Conservation (phyloP, 2,797 vertebrate species). For the Spheniscus humboldti region DNA sequence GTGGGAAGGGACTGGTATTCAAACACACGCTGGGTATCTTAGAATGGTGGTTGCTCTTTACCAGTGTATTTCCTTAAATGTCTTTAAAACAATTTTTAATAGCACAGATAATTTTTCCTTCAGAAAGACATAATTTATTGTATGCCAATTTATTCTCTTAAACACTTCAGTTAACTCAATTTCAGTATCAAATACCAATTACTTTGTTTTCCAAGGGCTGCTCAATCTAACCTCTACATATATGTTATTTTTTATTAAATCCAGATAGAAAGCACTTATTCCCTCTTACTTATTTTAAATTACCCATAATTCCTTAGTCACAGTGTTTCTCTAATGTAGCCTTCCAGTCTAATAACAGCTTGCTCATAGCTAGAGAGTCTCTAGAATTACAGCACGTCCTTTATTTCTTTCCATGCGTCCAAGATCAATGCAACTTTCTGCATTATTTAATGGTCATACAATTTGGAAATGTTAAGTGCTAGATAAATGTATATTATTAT, state of each 20-base stretch:
- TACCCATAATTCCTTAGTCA: neutral
- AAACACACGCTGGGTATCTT: neutral
- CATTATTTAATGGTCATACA: neutral
- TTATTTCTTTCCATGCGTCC: neutral
- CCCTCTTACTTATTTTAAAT: neutral
- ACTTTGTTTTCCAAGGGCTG: neutral
- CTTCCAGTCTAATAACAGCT: neutral
- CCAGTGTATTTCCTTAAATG: neutral
- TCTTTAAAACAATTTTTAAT: neutral
- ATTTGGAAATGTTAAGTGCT: neutral
- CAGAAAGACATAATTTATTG: neutral
- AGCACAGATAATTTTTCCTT: neutral
- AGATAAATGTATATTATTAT: neutral
- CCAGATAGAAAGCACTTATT: neutral
- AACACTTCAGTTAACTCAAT: neutral
- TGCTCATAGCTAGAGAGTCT: neutral
- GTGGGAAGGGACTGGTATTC: no score
- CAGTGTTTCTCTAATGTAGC: neutral
- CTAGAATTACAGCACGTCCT: fast-evolving
- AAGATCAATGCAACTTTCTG: neutral
- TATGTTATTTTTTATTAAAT: neutral
- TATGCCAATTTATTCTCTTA: neutral
- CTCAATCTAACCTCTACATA: neutral
- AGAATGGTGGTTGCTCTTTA: neutral
- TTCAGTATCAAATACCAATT: neutral